These are phyloP conservation scores for Zootermopsis nevadensis DNA, from an alignment of 2,888 invertebrate genomes.

Conservation along the genomic window DNA sequence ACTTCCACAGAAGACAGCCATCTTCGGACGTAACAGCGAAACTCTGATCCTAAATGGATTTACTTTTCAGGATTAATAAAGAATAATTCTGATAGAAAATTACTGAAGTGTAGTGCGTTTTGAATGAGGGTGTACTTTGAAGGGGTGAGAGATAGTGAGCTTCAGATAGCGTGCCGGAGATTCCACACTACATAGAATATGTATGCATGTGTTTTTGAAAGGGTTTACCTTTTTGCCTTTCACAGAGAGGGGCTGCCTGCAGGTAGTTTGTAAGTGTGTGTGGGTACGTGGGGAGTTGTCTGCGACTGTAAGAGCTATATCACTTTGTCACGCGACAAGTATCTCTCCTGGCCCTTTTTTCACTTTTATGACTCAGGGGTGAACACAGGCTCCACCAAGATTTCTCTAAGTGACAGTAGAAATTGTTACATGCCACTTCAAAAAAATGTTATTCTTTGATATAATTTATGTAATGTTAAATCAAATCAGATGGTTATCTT, in stretches of 20 bases:
- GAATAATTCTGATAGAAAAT: neutral
- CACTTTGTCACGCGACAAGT: conserved; percentile 36
- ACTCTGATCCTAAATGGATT: too few relatives aligned
- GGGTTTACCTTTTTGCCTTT: conserved; percentile 9
- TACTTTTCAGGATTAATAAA: neutral
- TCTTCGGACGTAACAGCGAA: too few relatives aligned
- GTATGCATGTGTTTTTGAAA: conserved; percentile 19
- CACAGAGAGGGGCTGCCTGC: neutral
- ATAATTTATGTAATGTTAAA: too few relatives aligned
- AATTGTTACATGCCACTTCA: too few relatives aligned
- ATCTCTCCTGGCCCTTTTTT: conserved; percentile 1
- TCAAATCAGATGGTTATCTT: too few relatives aligned
- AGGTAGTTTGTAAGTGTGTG: too few relatives aligned
- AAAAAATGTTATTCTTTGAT: too few relatives aligned
- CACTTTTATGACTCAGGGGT: conserved; percentile 15
- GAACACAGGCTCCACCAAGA: neutral
- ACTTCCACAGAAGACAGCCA: too few relatives aligned
- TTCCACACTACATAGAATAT: conserved; percentile 17
- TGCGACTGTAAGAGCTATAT: conserved; percentile 5
- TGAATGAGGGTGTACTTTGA: neutral
- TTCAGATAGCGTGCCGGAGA: neutral
- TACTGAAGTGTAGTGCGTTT: neutral
- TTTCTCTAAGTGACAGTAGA: too few relatives aligned
- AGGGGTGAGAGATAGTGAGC: neutral
- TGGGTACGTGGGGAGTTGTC: neutral